Evolutionary conservation across 30 jellyfish, hydroid and myxozoan species (phyloP).

Genomic region (Aurelia coerulea): DNA sequence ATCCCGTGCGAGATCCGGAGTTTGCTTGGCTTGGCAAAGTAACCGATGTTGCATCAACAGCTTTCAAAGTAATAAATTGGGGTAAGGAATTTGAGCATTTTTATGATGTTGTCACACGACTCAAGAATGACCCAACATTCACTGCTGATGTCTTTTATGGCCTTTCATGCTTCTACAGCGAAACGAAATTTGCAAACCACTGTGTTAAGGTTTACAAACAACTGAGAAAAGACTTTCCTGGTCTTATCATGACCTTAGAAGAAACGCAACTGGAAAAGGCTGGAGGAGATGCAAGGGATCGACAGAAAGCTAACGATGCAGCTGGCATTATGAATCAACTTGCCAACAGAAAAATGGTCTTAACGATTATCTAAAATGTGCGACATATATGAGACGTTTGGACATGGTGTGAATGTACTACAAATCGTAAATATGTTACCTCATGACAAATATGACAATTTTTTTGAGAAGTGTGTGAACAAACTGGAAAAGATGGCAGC

Average conservation of each 20-base stretch:
- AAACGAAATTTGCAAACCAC: constrained; percentile 7
- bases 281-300: constrained; percentile 14
- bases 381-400: constrained; percentile 16
- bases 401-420: constrained; percentile 28
- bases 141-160: not conserved
- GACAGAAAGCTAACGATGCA: not conserved
- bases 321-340: constrained; percentile 1
- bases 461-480: not conserved
- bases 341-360: not conserved
- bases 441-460: constrained; percentile 11
- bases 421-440: constrained; percentile 20
- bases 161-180: not conserved
- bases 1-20: not conserved
- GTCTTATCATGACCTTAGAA: not conserved
- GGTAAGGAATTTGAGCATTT: constrained; percentile 1
- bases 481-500: constrained; percentile 4
- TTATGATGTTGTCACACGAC: not conserved
- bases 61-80: not conserved
- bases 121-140: not conserved
- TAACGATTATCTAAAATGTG: not conserved
- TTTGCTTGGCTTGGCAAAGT: constrained; percentile 4
- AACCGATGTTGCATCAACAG: not conserved
- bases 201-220: not conserved
- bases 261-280: constrained; percentile 11
- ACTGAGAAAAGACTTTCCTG: constrained; percentile 13